Percentiles rank a stretch among this genome's conserved stretches.
phyloP scores from a whole-genome alignment of 2,113 vertebrate genomes.

The Thamnaconus septentrionalis region DNA sequence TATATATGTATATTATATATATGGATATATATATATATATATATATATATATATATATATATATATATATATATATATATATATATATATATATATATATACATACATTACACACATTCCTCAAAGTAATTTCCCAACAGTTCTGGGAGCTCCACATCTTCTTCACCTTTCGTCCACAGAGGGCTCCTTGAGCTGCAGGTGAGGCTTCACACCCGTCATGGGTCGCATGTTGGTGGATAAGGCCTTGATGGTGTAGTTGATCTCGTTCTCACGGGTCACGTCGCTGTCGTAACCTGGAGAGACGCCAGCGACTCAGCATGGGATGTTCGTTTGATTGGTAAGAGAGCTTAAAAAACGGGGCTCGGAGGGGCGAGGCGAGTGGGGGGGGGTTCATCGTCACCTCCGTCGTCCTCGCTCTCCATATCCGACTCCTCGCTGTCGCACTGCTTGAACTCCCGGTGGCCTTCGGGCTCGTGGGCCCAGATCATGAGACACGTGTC shows the following conservation, averaged over 20 bases:
- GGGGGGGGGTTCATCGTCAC: slow-evolving; percentile 60
- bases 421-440: slow-evolving; percentile 97
- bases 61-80: too few relatives aligned
- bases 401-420: slow-evolving; percentile 97
- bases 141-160: neutral
- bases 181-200: slow-evolving; percentile 94
- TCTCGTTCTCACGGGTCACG: slow-evolving; percentile 95
- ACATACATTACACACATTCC: neutral
- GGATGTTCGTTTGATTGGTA: too few relatives aligned
- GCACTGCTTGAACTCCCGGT: slow-evolving; percentile 83
- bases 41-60: too few relatives aligned
- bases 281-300: slow-evolving; percentile 95
- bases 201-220: slow-evolving; percentile 94
- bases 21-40: too few relatives aligned
- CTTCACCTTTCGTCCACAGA: slow-evolving; percentile 93
- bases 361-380: too few relatives aligned
- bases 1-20: too few relatives aligned
- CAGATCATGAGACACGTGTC: slow-evolving; percentile 97
- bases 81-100: too few relatives aligned
- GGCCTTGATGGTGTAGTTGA: slow-evolving; percentile 96
- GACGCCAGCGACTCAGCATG: neutral
- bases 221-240: slow-evolving; percentile 94
- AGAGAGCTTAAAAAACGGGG: too few relatives aligned
- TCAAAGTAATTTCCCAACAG: neutral
- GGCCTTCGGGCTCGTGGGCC: slow-evolving; percentile 87